Evolutionary conservation across 2,797 vertebrate species (phyloP).

Genomic region (Cryptoprocta ferox): DNA sequence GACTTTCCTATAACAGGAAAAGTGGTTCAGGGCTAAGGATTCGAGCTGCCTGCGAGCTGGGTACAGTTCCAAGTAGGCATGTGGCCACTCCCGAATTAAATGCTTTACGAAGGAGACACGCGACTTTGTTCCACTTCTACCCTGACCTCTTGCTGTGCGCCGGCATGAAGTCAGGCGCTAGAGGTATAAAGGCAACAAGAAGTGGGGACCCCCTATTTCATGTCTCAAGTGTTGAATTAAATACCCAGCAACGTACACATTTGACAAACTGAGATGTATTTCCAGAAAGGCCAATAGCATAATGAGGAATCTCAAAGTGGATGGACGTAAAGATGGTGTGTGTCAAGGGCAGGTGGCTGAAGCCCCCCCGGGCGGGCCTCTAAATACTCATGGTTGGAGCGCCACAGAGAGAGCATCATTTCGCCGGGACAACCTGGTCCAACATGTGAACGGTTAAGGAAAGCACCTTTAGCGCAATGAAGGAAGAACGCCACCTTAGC

Average conservation of each 20-base stretch:
- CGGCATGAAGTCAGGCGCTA: fast-evolving
- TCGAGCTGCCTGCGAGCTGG: not conserved
- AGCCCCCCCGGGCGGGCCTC: fast-evolving
- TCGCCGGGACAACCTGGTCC: not conserved
- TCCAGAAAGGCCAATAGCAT: not conserved
- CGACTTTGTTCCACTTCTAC: fast-evolving
- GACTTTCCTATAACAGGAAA: not conserved
- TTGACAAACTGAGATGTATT: not conserved
- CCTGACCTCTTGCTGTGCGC: not conserved
- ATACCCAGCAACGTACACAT: not conserved
- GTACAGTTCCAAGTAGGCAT: fast-evolving
- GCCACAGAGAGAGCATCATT: fast-evolving
- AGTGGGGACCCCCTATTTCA: fast-evolving
- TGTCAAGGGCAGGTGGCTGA: not conserved
- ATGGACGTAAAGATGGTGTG: fast-evolving
- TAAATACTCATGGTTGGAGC: fast-evolving
- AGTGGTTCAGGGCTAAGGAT: not conserved
- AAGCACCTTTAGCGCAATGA: fast-evolving
- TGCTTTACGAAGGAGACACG: fast-evolving
- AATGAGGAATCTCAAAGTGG: not conserved
- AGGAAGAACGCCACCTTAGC: fast-evolving
- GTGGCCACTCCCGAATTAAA: fast-evolving
- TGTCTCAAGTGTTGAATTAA: not conserved
- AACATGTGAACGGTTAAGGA: not conserved
- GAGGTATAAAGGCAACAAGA: too few relatives aligned